phyloP scores from a whole-genome alignment of 1,140 invertebrate genomes.

The Anastrepha ludens region DNA sequence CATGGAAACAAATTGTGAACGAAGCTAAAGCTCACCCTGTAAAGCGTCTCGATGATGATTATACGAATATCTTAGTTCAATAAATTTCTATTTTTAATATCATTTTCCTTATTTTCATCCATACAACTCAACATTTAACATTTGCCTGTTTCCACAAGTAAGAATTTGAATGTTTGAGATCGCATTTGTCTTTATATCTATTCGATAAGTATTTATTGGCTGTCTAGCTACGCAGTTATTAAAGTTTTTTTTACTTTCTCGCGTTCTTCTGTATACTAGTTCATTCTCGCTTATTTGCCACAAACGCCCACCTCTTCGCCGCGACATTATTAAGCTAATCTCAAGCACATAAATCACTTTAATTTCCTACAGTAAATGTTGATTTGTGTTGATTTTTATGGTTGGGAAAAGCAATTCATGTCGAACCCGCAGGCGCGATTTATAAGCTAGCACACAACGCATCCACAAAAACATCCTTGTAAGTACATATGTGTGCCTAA shows the following conservation, averaged over 20 bases:
- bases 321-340: constrained; percentile 34
- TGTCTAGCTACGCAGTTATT: neutral
- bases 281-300: neutral
- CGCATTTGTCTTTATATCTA: neutral
- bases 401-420: constrained; percentile 37
- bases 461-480: neutral
- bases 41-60: too few relatives aligned
- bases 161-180: neutral
- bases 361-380: constrained; percentile 46
- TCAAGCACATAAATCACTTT: constrained; percentile 37
- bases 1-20: too few relatives aligned
- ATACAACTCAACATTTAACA: too few relatives aligned
- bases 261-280: neutral
- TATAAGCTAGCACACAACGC: neutral
- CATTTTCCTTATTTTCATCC: too few relatives aligned
- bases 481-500: neutral
- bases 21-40: too few relatives aligned
- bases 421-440: constrained; percentile 20
- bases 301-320: neutral
- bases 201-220: neutral
- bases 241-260: neutral
- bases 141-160: too few relatives aligned
- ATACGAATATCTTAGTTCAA: too few relatives aligned
- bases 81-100: too few relatives aligned
- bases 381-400: constrained; percentile 53